Conservation (phyloP, 2,888 invertebrate genomes). For the Teleogryllus oceanicus region DNA sequence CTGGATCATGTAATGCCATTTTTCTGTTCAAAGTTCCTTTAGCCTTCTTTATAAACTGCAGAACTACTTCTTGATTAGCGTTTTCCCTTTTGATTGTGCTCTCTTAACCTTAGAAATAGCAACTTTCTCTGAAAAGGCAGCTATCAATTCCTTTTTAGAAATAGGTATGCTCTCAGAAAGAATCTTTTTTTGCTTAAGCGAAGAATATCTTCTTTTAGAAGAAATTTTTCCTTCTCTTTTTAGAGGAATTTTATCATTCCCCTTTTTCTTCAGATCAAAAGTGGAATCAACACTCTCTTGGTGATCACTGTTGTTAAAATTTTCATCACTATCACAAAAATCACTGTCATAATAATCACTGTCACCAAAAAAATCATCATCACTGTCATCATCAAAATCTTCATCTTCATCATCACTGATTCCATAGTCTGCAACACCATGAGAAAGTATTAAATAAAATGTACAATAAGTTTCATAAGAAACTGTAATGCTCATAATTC, state of each 20-base stretch:
- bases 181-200: too few species aligned
- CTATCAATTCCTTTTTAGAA: too few species aligned
- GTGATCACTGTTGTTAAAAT: constrained; percentile 35
- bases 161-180: too few species aligned
- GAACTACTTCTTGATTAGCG: constrained; percentile 30
- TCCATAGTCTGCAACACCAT: too few species aligned
- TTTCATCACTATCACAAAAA: constrained; percentile 19
- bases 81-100: constrained; percentile 30
- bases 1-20: constrained; percentile 4
- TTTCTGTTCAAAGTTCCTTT: constrained; percentile 25
- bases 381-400: too few species aligned
- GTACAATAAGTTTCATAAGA: too few species aligned
- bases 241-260: neutral
- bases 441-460: too few species aligned
- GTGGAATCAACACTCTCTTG: constrained; percentile 39
- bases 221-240: neutral
- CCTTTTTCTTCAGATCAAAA: constrained; percentile 37
- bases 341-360: too few species aligned
- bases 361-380: too few species aligned
- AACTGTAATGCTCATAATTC: too few species aligned
- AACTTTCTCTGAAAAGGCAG: neutral
- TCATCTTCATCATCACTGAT: too few species aligned
- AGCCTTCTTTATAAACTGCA: constrained; percentile 22
- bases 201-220: too few species aligned
- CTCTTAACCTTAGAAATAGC: neutral